phyloP scores from a whole-genome alignment of 2,888 invertebrate species.

The Glyphotaelius pellucidus region DNA sequence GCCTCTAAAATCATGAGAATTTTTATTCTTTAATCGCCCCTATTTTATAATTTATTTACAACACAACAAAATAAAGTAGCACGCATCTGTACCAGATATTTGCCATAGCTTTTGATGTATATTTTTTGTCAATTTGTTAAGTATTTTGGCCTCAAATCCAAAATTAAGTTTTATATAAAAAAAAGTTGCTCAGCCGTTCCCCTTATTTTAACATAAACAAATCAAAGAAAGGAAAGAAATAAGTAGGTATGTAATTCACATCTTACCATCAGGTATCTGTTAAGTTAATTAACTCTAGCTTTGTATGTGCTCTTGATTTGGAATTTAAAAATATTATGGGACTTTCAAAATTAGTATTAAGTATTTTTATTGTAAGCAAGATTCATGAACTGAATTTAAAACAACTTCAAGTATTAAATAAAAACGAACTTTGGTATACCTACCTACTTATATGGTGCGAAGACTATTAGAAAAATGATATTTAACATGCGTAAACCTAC shows the following conservation, averaged over 20 bases:
- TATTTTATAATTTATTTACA: too few relatives aligned
- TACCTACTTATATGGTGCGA: not conserved
- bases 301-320: not conserved
- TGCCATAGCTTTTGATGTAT: too few relatives aligned
- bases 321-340: not conserved
- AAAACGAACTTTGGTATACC: not conserved
- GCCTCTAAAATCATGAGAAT: too few relatives aligned
- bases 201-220: not conserved
- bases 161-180: too few relatives aligned
- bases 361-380: not conserved
- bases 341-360: not conserved
- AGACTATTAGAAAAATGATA: not conserved
- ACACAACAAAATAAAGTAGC: too few relatives aligned
- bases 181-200: too few relatives aligned
- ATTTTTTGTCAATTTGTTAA: too few relatives aligned
- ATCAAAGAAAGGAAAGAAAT: not conserved
- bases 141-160: too few relatives aligned
- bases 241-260: not conserved
- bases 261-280: not conserved
- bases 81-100: too few relatives aligned
- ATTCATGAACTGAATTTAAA: not conserved
- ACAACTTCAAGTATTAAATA: not conserved
- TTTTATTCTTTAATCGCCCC: too few relatives aligned
- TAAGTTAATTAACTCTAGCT: too few relatives aligned
- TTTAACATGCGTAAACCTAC: not conserved